Evolutionary conservation across 2,888 invertebrate genomes (phyloP).

Genomic region (Clanis bilineata): DNA sequence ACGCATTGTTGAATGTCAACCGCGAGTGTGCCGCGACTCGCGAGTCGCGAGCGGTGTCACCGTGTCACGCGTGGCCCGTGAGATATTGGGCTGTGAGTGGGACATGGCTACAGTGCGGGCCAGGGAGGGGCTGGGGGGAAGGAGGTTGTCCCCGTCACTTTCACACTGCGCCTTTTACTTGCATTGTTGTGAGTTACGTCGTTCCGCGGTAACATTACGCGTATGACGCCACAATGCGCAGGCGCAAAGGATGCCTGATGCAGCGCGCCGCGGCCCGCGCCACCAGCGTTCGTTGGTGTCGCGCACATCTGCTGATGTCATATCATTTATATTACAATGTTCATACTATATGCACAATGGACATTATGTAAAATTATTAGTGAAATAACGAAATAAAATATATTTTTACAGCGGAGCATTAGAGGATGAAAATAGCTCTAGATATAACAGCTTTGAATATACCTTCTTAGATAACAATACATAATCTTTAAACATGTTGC

Average conservation of each 20-base stretch:
- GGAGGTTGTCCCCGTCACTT: not conserved
- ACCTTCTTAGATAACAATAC: no score
- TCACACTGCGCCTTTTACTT: not conserved
- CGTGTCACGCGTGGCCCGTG: not conserved
- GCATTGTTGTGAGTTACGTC: slow-evolving; percentile 8
- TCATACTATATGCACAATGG: no score
- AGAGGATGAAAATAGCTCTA: no score
- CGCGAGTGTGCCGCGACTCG: not conserved
- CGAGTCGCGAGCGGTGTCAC: not conserved
- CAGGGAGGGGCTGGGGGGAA: not conserved
- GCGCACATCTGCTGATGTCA: not conserved
- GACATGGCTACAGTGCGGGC: not conserved
- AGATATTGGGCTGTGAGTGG: not conserved
- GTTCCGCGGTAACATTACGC: not conserved
- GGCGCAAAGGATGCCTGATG: not conserved
- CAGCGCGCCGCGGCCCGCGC: no score
- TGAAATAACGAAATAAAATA: slow-evolving; percentile 4
- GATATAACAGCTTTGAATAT: no score
- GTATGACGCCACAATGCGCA: not conserved
- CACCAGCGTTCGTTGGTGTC: not conserved
- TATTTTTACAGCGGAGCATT: no score
- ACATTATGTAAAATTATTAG: not conserved
- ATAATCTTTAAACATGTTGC: no score
- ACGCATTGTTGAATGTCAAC: not conserved
- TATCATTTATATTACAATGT: no score